Evolutionary conservation across 2,797 vertebrate species (phyloP).

Genomic region (Vipera latastei): DNA sequence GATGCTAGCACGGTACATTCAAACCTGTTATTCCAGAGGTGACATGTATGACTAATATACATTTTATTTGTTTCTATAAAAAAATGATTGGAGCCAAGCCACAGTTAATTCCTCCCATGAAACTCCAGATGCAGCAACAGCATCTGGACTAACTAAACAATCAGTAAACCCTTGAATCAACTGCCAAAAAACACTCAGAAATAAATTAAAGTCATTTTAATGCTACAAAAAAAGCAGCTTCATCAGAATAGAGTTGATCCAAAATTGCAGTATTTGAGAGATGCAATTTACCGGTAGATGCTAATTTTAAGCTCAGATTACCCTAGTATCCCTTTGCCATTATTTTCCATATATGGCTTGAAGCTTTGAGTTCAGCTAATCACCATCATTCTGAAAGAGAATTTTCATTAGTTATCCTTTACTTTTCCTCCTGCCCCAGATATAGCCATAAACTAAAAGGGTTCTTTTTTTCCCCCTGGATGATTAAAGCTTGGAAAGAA

Average conservation of each 20-base stretch:
- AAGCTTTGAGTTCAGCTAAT: neutral
- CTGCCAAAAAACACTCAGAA: neutral
- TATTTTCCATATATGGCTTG: neutral
- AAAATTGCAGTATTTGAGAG: neutral
- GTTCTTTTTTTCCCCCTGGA: neutral
- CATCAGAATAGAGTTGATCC: neutral
- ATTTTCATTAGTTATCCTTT: neutral
- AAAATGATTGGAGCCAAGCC: neutral
- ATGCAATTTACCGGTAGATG: neutral
- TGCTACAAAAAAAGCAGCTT: neutral
- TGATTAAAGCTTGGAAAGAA: neutral
- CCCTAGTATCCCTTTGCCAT: neutral
- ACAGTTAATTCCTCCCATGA: neutral
- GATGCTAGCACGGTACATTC: neutral
- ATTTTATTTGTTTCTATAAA: neutral
- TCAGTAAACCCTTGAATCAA: neutral
- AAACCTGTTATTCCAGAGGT: neutral
- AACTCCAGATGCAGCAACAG: neutral
- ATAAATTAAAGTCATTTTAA: neutral
- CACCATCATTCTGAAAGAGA: neutral
- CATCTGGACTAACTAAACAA: neutral
- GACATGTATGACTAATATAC: neutral
- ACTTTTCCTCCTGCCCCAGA: neutral
- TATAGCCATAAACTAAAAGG: neutral
- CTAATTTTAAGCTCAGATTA: neutral